These are phyloP conservation scores for Bos indicus DNA, from an alignment of 2,113 vertebrate genomes.

Conservation along the genomic window DNA sequence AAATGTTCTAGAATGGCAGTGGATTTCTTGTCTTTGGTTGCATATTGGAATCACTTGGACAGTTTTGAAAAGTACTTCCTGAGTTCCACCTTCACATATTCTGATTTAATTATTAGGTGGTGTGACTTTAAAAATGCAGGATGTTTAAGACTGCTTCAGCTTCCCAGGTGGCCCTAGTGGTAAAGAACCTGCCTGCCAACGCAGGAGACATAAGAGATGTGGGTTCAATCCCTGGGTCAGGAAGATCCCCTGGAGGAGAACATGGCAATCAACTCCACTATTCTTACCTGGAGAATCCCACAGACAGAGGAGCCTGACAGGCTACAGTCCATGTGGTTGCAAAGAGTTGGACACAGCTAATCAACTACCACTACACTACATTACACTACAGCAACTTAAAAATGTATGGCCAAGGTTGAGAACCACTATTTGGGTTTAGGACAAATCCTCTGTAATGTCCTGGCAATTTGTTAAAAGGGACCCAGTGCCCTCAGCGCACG, in stretches of 20 bases:
- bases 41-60: not conserved
- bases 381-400: too few relatives aligned
- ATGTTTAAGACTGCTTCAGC: not conserved
- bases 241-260: not conserved
- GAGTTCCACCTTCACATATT: not conserved
- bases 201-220: not conserved
- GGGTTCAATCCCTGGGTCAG: not conserved
- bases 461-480: not conserved
- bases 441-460: not conserved
- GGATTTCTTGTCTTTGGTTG: not conserved
- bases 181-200: not conserved
- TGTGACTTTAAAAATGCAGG: not conserved
- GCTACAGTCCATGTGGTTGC: not conserved
- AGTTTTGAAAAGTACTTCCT: not conserved
- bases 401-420: not conserved
- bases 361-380: not conserved
- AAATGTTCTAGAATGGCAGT: not conserved
- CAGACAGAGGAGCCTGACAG: not conserved
- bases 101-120: not conserved
- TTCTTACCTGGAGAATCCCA: not conserved
- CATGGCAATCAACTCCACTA: not conserved
- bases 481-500: accelerated
- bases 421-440: not conserved
- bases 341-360: not conserved
- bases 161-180: not conserved